Conservation (phyloP, 2,888 invertebrate genomes). For the Gryllus longicercus region DNA sequence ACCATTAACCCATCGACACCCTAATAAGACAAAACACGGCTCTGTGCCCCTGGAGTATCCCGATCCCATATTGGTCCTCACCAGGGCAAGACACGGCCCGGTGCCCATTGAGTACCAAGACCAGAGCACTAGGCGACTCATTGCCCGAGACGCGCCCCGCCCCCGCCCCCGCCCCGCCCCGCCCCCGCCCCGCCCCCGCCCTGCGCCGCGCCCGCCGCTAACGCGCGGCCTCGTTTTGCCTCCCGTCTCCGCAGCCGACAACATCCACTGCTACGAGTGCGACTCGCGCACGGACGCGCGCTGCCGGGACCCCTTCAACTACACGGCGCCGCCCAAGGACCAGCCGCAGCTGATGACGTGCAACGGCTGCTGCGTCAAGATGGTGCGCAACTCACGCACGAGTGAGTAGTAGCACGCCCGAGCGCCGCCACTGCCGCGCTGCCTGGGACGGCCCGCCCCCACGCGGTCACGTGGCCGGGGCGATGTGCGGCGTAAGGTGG, state of each 20-base stretch:
- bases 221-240: neutral
- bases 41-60: no score
- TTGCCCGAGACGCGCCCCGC: neutral
- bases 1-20: no score
- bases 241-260: slow-evolving; percentile 62
- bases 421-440: neutral
- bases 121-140: no score
- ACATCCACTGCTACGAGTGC: slow-evolving; percentile 91
- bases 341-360: slow-evolving; percentile 86
- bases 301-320: slow-evolving; percentile 91
- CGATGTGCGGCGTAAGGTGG: neutral
- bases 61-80: no score
- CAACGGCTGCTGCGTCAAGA: slow-evolving; percentile 92
- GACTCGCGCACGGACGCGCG: slow-evolving; percentile 87
- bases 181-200: neutral
- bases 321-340: slow-evolving; percentile 80
- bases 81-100: neutral
- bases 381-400: slow-evolving; percentile 87
- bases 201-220: neutral
- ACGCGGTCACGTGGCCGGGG: neutral
- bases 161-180: neutral
- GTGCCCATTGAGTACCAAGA: neutral
- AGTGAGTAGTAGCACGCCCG: slow-evolving; percentile 61
- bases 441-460: neutral
- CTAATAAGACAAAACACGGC: no score